phyloP scores from a whole-genome alignment of 2,888 invertebrate species.

The Gisinianus flammeolus region DNA sequence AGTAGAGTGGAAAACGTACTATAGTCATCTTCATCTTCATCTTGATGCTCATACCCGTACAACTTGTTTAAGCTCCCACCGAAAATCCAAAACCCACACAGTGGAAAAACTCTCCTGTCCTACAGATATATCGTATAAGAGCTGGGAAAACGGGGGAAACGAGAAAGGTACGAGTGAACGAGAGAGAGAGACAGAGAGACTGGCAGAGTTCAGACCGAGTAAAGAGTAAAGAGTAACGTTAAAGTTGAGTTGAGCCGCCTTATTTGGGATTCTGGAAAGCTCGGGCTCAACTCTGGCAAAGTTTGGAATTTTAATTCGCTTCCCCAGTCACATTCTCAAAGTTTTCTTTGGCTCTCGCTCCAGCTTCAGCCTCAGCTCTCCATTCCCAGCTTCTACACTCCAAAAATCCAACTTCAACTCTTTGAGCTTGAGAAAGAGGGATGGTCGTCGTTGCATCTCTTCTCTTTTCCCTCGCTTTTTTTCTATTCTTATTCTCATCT shows the following conservation, averaged over 20 bases:
- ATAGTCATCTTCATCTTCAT: neutral
- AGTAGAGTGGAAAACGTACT: neutral
- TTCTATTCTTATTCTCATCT: neutral
- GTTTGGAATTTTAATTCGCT: conserved; percentile 46
- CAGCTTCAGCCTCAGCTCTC: neutral
- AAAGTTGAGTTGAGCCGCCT: conserved; percentile 21
- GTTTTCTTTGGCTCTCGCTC: neutral
- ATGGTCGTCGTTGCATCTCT: too few species aligned
- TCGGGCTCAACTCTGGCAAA: conserved; percentile 34
- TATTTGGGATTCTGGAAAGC: conserved; percentile 42
- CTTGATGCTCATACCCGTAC: neutral
- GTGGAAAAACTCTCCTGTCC: too few species aligned
- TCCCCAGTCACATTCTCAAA: conserved; percentile 6
- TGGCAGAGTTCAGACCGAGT: too few species aligned
- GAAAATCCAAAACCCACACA: neutral
- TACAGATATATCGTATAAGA: too few species aligned
- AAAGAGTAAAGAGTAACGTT: too few species aligned
- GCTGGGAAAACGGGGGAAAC: too few species aligned
- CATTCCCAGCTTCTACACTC: neutral
- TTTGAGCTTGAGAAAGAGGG: too few species aligned
- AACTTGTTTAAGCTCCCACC: conserved; percentile 15
- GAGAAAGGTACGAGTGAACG: neutral
- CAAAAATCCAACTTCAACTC: too few species aligned
- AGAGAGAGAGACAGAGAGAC: too few species aligned
- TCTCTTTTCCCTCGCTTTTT: conserved; percentile 7